These are phyloP conservation scores for Colius striatus DNA, from an alignment of 2,113 vertebrate species.

Conservation along the genomic window DNA sequence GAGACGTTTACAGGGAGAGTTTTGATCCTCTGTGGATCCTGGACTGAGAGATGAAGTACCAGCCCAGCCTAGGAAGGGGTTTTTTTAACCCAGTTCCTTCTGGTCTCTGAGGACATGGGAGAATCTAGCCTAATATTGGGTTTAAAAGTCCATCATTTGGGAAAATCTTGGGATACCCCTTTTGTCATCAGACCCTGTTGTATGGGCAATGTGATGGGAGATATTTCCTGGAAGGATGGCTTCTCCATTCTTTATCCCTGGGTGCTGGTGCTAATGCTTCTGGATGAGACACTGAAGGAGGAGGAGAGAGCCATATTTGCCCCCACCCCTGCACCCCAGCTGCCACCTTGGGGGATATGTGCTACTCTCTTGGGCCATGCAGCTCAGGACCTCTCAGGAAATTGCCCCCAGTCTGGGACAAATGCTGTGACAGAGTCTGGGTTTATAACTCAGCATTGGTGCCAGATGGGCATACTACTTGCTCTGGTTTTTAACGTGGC, in stretches of 20 bases:
- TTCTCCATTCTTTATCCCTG: accelerated
- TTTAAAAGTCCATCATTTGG: neutral
- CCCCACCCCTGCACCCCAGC: too few relatives aligned
- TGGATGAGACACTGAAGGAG: neutral
- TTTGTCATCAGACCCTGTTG: neutral
- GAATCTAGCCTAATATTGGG: neutral
- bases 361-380: neutral
- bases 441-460: too few relatives aligned
- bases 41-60: neutral
- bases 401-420: accelerated
- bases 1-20: neutral
- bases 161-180: neutral
- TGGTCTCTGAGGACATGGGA: neutral
- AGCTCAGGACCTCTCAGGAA: neutral
- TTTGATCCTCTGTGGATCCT: neutral
- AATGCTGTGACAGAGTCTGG: neutral
- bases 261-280: neutral
- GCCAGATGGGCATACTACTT: too few relatives aligned
- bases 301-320: accelerated
- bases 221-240: neutral
- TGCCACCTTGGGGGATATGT: too few relatives aligned
- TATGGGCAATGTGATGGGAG: neutral
- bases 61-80: neutral
- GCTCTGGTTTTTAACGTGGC: too few relatives aligned
- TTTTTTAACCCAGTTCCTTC: neutral